These are phyloP conservation scores for Dryadula phaetusa DNA, from an alignment of 2,888 invertebrate species.

Conservation along the genomic window DNA sequence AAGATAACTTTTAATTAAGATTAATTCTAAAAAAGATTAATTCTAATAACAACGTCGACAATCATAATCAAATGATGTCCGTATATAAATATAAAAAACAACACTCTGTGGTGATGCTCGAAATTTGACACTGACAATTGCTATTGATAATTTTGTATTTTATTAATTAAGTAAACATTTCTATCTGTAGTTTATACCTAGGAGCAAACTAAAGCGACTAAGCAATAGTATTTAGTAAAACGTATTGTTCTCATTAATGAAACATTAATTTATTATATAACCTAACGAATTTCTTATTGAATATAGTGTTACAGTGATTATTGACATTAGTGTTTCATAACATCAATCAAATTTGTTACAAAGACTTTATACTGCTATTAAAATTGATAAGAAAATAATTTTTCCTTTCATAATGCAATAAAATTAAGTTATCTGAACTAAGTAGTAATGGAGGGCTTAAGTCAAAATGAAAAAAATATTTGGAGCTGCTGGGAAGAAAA, in stretches of 20 bases:
- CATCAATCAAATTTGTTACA: neutral
- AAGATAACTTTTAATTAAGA: too few relatives aligned
- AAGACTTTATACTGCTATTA: neutral
- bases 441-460: slow-evolving; percentile 80
- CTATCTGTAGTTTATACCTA: neutral
- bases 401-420: neutral
- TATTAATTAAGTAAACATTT: neutral
- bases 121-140: slow-evolving; percentile 8
- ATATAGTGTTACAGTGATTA: neutral
- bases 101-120: too few relatives aligned
- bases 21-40: too few relatives aligned
- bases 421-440: neutral
- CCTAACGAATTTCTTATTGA: neutral
- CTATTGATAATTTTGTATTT: neutral
- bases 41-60: neutral
- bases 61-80: neutral
- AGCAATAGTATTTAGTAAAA: neutral
- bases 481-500: slow-evolving; percentile 88
- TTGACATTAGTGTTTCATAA: neutral
- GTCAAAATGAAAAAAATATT: slow-evolving; percentile 83
- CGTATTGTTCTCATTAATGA: neutral
- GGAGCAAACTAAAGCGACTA: neutral
- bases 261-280: neutral
- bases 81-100: too few relatives aligned
- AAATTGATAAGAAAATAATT: neutral